Percentiles rank a stretch among this genome's conserved stretches.
These are phyloP conservation scores for Poecilia gillii DNA, from an alignment of 2,797 vertebrate species.

Conservation along the genomic window DNA sequence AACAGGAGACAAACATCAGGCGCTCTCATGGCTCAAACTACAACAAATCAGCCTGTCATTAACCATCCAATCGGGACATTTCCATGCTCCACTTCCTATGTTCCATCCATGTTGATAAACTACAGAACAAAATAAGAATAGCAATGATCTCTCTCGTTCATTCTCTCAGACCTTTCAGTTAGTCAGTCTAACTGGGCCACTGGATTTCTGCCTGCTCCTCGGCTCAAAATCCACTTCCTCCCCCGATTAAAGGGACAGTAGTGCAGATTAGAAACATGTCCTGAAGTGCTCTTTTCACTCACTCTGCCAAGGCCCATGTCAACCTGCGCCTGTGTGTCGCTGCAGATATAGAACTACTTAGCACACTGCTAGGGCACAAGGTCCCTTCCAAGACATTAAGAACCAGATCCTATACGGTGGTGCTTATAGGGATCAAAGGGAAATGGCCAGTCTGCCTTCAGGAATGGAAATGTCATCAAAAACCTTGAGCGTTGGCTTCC, in stretches of 20 bases:
- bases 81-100: neutral
- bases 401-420: conserved; percentile 33
- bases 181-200: conserved; percentile 51
- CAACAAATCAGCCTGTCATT: neutral
- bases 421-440: conserved; percentile 17
- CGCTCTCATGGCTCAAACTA: neutral
- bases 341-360: conserved; percentile 27
- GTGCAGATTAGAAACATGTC: conserved; percentile 63
- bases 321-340: conserved; percentile 6
- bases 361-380: neutral
- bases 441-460: conserved; percentile 1
- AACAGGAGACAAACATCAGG: neutral
- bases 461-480: neutral
- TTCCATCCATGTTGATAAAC: neutral
- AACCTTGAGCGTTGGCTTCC: neutral
- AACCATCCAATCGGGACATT: neutral
- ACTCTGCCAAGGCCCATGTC: conserved; percentile 25
- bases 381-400: conserved; percentile 20
- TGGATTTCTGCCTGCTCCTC: conserved; percentile 25
- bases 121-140: neutral
- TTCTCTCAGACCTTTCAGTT: conserved; percentile 28
- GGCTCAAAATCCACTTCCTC: conserved; percentile 64
- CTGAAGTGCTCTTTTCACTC: conserved; percentile 54
- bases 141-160: neutral
- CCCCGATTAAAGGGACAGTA: conserved; percentile 62